A percentile compares a stretch with the other conserved stretches of the same genome.
Evolutionary conservation across 1,140 invertebrate genomes (phyloP).

Genomic region (Manduca sexta): DNA sequence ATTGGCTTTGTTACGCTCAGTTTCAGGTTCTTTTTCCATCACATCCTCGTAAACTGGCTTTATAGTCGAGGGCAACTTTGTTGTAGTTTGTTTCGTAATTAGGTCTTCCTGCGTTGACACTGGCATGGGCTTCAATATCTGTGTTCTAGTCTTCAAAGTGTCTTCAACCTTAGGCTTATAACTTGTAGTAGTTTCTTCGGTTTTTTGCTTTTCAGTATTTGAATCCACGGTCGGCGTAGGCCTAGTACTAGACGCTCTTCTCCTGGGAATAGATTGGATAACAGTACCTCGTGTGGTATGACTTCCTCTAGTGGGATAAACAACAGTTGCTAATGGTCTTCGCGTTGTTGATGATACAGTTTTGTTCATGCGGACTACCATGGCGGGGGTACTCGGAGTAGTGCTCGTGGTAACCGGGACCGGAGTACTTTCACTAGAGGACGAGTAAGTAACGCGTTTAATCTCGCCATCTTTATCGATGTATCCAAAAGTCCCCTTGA

Average conservation of each 20-base stretch:
- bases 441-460: conserved; percentile 88
- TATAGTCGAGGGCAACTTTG: conserved; percentile 47
- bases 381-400: conserved; percentile 57
- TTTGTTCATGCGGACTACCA: conserved; percentile 63
- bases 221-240: conserved; percentile 33
- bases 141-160: conserved; percentile 39
- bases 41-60: conserved; percentile 71
- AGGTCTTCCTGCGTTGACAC: conserved; percentile 43
- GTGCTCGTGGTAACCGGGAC: conserved; percentile 62
- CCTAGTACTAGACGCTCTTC: conserved; percentile 46
- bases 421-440: conserved; percentile 71
- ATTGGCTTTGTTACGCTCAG: conserved; percentile 41
- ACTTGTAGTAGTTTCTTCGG: conserved; percentile 53
- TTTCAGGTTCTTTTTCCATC: conserved; percentile 60
- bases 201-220: conserved; percentile 43
- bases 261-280: conserved; percentile 76
- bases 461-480: conserved; percentile 86
- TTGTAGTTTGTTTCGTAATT: conserved; percentile 51
- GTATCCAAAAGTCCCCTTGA: conserved; percentile 91
- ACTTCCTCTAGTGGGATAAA: conserved; percentile 64
- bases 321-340: conserved; percentile 59
- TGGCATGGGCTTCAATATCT: conserved; percentile 45
- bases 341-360: conserved; percentile 65
- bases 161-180: conserved; percentile 52
- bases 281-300: conserved; percentile 73